Evolutionary conservation across 2,888 invertebrate species (phyloP), one percentile per base, ranked within the genome.

Genomic region (Nephrotoma flavescens): DNA sequence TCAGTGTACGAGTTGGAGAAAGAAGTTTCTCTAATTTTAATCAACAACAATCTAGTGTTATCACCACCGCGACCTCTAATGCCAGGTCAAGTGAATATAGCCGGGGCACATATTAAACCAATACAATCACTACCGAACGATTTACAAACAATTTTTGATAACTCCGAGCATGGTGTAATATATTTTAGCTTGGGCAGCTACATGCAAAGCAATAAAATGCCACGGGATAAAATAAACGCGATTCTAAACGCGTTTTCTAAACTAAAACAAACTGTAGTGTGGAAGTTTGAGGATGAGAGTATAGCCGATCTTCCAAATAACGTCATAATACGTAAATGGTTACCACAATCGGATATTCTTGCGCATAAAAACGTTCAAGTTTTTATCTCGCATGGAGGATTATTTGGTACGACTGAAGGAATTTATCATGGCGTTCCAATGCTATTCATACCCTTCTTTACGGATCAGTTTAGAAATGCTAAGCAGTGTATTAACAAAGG

Each of bases 291-390:
- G 88, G 91, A 91, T 44, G 90, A 89, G 6, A 89, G 90, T 0
- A 88, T 92, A 11, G 89, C 90, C 0, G 89, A 91, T 83, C 87
- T 92, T 85, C 92, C 93, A 0, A 2, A 89, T 0, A 93, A 93
- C 89, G 90, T 94, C 0, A 90, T 92, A 89, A 89, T 93, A 2
- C 88, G 89, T 71, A 92, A 92, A 88, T 94, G 93, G 93, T 89
- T 93, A 88, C 93, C 93, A 0, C 93, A 93, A 89, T 92, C 92
- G 87, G 93, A 93, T 88, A 91, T 93, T 85, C 87, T 91, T 88
- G 92, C 91, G 1, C 92, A 92, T 89, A 90, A 89, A 0, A 92
- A 92, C 88, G 89, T 92, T 0, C 90, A 91, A 85, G 87, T 92
- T 0, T 92, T 92, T 88, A 92, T 92, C 41, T 91, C 92, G 2